These are phyloP conservation scores for Hyla sarda DNA, from an alignment of 2,113 vertebrate species.

Conservation along the genomic window DNA sequence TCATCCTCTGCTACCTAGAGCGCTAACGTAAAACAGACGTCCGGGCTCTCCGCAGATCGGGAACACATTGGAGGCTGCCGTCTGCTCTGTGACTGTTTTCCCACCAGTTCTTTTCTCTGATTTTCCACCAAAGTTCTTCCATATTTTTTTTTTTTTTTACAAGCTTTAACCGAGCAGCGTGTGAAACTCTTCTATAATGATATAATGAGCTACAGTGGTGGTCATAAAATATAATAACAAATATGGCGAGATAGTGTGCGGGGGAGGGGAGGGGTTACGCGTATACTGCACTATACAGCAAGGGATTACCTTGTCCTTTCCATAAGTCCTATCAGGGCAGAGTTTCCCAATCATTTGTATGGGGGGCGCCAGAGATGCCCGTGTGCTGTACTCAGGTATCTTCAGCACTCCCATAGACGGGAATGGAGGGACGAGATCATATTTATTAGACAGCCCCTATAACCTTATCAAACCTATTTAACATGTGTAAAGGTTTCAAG, in stretches of 20 bases:
- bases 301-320: too few species aligned
- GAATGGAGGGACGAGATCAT: too few species aligned
- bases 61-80: neutral
- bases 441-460: too few species aligned
- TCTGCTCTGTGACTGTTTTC: neutral
- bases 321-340: too few species aligned
- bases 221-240: neutral
- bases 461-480: too few species aligned
- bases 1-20: neutral
- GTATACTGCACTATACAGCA: too few species aligned
- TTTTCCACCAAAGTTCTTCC: neutral
- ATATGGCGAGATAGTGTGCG: neutral
- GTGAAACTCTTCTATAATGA: slow-evolving; percentile 3
- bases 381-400: too few species aligned
- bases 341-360: too few species aligned
- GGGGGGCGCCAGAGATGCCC: too few species aligned
- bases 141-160: neutral
- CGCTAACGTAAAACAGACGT: neutral
- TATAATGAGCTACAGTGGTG: neutral
- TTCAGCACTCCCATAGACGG: too few species aligned
- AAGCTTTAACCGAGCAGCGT: neutral
- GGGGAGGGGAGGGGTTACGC: too few species aligned
- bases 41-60: neutral
- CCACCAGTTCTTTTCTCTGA: neutral
- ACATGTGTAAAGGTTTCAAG: too few species aligned